A percentile compares a stretch with the other conserved stretches of the same genome.
phyloP scores from a whole-genome alignment of 2,888 invertebrate species.

The Dynastes hyllus region DNA sequence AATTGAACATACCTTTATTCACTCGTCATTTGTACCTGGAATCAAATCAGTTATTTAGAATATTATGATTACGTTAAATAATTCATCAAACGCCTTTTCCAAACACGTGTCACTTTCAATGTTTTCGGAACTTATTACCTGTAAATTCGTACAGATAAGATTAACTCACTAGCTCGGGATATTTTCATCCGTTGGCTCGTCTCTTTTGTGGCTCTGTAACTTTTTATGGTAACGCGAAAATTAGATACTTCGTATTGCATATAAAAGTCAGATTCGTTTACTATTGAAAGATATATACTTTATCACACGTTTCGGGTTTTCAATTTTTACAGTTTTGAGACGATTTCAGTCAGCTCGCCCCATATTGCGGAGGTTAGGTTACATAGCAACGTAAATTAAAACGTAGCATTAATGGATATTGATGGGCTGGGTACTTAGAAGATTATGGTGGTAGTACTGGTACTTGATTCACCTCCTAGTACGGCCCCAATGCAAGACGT shows the following conservation, averaged over 20 bases:
- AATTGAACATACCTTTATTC: neutral
- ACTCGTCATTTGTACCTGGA: neutral
- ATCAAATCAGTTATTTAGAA: slow-evolving; percentile 5
- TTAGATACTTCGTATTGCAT: too few relatives aligned
- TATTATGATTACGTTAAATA: neutral
- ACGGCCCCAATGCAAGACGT: too few relatives aligned
- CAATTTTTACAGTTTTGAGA: neutral
- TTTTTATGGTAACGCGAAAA: too few relatives aligned
- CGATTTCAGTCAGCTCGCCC: neutral
- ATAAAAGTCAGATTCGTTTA: neutral
- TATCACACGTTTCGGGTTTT: neutral
- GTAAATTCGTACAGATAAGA: neutral
- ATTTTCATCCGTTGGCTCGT: too few relatives aligned
- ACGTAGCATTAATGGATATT: too few relatives aligned
- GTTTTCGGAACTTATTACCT: neutral
- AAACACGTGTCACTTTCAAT: neutral
- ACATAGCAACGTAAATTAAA: too few relatives aligned
- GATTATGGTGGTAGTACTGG: too few relatives aligned
- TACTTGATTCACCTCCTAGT: too few relatives aligned
- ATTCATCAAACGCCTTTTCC: neutral
- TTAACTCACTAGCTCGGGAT: neutral
- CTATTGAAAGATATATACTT: neutral
- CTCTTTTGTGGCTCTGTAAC: too few relatives aligned
- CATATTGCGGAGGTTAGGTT: too few relatives aligned
- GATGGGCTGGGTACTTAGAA: too few relatives aligned